Conservation (phyloP, 2,113 vertebrate genomes). For the Microcebus tavaratra region DNA sequence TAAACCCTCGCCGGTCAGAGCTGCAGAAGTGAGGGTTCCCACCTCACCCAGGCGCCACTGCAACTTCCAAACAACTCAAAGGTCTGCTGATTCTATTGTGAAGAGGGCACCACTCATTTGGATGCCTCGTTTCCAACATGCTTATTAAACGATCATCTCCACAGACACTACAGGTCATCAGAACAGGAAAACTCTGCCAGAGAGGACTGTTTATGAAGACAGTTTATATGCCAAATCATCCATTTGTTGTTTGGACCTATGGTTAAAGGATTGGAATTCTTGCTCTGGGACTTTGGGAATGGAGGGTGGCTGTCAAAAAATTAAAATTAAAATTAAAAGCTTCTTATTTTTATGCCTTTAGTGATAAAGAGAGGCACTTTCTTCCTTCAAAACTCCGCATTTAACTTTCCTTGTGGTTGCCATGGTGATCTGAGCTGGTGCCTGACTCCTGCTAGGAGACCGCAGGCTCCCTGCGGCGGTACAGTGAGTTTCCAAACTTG, state of each 20-base stretch:
- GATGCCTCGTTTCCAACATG: neutral
- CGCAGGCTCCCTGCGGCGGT: neutral
- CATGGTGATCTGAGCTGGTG: constrained; percentile 52
- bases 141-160: neutral
- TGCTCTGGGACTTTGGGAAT: neutral
- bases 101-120: neutral
- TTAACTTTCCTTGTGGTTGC: constrained; percentile 51
- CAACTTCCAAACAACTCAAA: neutral
- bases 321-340: constrained; percentile 16
- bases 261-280: neutral
- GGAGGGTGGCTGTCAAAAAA: neutral
- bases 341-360: neutral
- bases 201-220: neutral
- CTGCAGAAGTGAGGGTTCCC: neutral
- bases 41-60: no score
- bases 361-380: constrained; percentile 30
- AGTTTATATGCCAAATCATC: neutral
- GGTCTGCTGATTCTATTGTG: neutral
- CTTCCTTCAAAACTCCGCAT: neutral
- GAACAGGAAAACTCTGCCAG: neutral
- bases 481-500: neutral
- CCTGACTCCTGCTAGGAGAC: neutral
- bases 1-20: neutral
- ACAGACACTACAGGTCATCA: neutral
- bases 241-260: neutral